Evolutionary conservation across 2,113 vertebrate genomes (phyloP).

Genomic region (Mustela lutreola): DNA sequence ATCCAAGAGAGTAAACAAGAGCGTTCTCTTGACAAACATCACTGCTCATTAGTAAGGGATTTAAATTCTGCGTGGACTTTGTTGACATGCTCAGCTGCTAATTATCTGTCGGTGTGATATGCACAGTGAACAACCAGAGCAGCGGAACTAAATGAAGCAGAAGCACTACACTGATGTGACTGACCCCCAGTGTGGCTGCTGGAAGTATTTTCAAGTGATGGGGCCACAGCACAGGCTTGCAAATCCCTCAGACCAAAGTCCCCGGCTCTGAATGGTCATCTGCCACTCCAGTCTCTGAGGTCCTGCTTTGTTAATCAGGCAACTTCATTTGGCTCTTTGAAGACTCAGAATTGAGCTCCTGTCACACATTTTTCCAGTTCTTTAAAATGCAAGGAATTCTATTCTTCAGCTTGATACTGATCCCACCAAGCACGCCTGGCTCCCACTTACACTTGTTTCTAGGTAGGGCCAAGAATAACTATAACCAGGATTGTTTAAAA

Average conservation of each 20-base stretch:
- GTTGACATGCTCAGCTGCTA: constrained; percentile 43
- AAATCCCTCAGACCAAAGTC: background rate
- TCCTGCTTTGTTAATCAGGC: background rate
- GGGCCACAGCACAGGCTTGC: background rate
- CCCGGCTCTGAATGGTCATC: background rate
- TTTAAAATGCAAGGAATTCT: constrained; percentile 56
- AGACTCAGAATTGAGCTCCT: background rate
- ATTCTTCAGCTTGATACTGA: constrained; percentile 12
- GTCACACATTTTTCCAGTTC: constrained; percentile 15
- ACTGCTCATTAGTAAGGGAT: constrained; percentile 47
- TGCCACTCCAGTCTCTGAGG: background rate
- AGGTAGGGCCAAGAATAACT: background rate
- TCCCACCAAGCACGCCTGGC: background rate
- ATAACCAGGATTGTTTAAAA: background rate
- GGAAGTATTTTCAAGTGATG: background rate
- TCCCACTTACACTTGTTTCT: background rate
- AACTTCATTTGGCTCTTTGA: constrained; percentile 22
- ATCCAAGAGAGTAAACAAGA: constrained; percentile 50
- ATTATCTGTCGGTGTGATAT: constrained; percentile 37
- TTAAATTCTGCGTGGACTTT: constrained; percentile 53
- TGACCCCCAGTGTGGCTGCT: background rate
- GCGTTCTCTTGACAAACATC: constrained; percentile 54
- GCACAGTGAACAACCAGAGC: background rate
- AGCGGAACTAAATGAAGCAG: background rate
- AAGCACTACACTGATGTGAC: background rate